These are phyloP conservation scores for Meloe dianella DNA, from an alignment of 2,888 invertebrate genomes.

Conservation along the genomic window DNA sequence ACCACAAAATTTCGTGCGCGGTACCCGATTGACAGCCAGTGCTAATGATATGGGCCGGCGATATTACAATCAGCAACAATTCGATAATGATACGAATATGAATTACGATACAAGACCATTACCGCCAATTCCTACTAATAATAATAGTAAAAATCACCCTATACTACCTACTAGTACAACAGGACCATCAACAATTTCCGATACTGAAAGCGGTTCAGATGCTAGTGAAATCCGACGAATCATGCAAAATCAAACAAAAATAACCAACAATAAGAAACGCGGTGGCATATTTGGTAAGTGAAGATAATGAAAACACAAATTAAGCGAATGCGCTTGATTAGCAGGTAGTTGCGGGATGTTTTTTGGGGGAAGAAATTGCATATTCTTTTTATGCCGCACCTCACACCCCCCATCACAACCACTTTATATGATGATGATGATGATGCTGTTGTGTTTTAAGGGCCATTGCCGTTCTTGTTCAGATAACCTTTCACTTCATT, in stretches of 20 bases:
- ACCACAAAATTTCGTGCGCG: conserved; percentile 53
- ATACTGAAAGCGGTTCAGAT: conserved; percentile 76
- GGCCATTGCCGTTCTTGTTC: not conserved
- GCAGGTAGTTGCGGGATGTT: conserved; percentile 28
- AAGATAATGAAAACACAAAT: conserved; percentile 21
- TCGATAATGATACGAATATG: conserved; percentile 16
- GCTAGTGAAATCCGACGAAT: conserved; percentile 75
- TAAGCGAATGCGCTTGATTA: not conserved
- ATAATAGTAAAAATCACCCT: not conserved
- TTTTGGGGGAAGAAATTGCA: conserved; percentile 40
- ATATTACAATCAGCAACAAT: conserved; percentile 31
- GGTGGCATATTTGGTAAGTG: conserved; percentile 49
- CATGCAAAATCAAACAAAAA: conserved; percentile 59
- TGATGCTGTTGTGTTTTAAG: conserved; percentile 3
- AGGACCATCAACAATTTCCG: conserved; percentile 54
- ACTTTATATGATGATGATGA: not conserved
- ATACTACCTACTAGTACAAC: not conserved
- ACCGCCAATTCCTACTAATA: conserved; percentile 54
- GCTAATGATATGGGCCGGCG: conserved; percentile 56
- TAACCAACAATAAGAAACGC: conserved; percentile 41
- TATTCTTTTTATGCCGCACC: too few relatives aligned
- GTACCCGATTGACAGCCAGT: conserved; percentile 56
- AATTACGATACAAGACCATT: conserved; percentile 51
- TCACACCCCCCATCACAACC: too few relatives aligned
- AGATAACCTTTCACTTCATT: conserved; percentile 9